A percentile compares a stretch with the other conserved stretches of the same genome.
Evolutionary conservation across 1,140 invertebrate species (phyloP).

Genomic region (Zaprionus lachaisei): DNA sequence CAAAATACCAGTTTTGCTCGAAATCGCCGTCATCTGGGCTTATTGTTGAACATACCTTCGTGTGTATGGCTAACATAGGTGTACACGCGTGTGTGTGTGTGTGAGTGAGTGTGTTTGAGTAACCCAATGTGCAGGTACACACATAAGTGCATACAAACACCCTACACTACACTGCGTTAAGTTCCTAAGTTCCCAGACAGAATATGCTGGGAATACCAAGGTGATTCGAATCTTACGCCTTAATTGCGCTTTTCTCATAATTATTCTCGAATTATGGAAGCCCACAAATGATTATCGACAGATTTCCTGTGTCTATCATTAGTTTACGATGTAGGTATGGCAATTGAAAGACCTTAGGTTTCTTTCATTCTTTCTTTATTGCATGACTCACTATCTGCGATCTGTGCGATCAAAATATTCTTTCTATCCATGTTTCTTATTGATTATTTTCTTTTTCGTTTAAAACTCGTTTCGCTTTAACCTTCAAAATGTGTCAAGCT

Average conservation of each 20-base stretch:
- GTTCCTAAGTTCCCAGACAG: conserved; percentile 5
- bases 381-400: not conserved
- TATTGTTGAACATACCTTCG: conserved; percentile 7
- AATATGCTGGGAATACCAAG: not conserved
- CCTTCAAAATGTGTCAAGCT: conserved; percentile 11
- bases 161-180: not conserved
- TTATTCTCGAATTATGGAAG: not conserved
- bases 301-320: conserved; percentile 5
- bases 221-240: not conserved
- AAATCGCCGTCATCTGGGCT: conserved; percentile 12
- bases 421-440: not conserved
- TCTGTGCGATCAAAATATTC: not conserved
- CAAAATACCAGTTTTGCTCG: conserved; percentile 50
- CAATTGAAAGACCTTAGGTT: not conserved
- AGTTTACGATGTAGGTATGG: not conserved
- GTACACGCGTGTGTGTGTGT: conserved; percentile 20
- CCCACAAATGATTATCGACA: conserved; percentile 4
- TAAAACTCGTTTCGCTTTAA: conserved; percentile 1
- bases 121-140: conserved; percentile 1
- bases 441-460: conserved; percentile 8
- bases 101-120: conserved; percentile 24
- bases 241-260: conserved; percentile 4
- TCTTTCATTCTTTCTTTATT: not conserved
- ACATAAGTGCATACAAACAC: conserved; percentile 1
- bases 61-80: conserved; percentile 10